Evolutionary conservation across 1,140 invertebrate species (phyloP).

Genomic region (Drosophila baimaii): DNA sequence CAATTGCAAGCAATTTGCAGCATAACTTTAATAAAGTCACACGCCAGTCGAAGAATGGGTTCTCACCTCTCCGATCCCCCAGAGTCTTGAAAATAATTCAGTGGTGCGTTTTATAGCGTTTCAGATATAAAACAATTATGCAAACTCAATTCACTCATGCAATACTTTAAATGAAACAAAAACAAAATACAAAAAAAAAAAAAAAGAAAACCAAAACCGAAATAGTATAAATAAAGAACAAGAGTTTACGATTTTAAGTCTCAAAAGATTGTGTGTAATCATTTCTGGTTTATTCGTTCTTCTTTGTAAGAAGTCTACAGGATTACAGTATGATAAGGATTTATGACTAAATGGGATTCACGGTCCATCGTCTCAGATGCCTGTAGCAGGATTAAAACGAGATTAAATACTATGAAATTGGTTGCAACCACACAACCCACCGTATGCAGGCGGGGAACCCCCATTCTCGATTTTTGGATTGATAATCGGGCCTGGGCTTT

Average conservation of each 20-base stretch:
- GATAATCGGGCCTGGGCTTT: conserved; percentile 8
- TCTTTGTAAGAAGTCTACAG: not conserved
- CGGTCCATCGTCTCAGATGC: conserved; percentile 37
- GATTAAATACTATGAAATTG: not conserved
- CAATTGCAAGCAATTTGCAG: conserved; percentile 32
- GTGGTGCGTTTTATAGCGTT: conserved; percentile 79
- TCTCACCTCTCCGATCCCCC: conserved; percentile 14
- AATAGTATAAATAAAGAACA: conserved; percentile 70
- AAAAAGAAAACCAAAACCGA: conserved; percentile 19
- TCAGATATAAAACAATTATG: conserved; percentile 74
- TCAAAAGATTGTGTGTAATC: conserved; percentile 35
- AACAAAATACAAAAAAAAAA: conserved; percentile 21
- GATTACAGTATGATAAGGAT: not conserved
- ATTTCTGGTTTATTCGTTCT: conserved; percentile 11
- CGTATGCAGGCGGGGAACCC: conserved; percentile 42
- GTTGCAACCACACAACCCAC: not conserved
- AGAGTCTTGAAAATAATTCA: conserved; percentile 55
- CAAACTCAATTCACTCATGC: conserved; percentile 60
- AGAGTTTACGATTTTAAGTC: conserved; percentile 74
- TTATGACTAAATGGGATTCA: not conserved
- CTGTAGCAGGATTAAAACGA: conserved; percentile 25
- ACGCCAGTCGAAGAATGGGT: conserved; percentile 15
- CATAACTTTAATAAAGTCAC: conserved; percentile 46
- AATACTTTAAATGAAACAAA: conserved; percentile 50
- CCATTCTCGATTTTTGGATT: conserved; percentile 25